phyloP scores from a whole-genome alignment of 2,113 vertebrate species.

The Euleptes europaea region DNA sequence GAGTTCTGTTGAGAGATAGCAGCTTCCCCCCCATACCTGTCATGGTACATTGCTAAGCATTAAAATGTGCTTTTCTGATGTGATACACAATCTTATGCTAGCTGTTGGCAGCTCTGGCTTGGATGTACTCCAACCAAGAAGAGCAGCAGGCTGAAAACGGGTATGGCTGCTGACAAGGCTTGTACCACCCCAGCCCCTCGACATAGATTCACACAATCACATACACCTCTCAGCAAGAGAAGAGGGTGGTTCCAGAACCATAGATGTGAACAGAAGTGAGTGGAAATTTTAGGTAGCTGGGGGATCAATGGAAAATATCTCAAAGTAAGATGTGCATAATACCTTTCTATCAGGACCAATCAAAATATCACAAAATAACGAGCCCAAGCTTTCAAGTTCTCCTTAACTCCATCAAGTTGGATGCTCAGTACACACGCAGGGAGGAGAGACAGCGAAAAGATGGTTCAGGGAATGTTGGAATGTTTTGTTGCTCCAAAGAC shows the following conservation, averaged over 20 bases:
- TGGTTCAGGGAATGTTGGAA: too few relatives aligned
- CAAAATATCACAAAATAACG: too few relatives aligned
- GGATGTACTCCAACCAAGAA: neutral
- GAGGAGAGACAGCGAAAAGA: too few relatives aligned
- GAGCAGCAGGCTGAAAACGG: neutral
- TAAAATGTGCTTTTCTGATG: neutral
- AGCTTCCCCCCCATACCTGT: slow-evolving; percentile 19
- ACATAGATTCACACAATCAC: neutral
- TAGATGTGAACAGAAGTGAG: neutral
- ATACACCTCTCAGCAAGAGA: neutral
- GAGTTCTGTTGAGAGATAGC: neutral
- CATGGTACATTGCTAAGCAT: slow-evolving; percentile 18
- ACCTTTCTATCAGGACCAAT: too few relatives aligned
- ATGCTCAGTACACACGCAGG: too few relatives aligned
- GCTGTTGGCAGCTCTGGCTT: neutral
- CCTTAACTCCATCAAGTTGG: too few relatives aligned
- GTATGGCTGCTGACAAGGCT: neutral
- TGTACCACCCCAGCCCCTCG: neutral
- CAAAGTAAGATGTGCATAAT: too few relatives aligned
- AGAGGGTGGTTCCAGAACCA: neutral
- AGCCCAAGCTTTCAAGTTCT: too few relatives aligned
- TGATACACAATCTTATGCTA: slow-evolving; percentile 1
- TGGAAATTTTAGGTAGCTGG: too few relatives aligned
- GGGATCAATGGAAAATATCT: too few relatives aligned
- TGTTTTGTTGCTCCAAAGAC: too few relatives aligned